Percentiles rank a stretch among this genome's conserved stretches.
Evolutionary conservation across 2,113 vertebrate species (phyloP).

Genomic region (Urocynchramus pylzowi): DNA sequence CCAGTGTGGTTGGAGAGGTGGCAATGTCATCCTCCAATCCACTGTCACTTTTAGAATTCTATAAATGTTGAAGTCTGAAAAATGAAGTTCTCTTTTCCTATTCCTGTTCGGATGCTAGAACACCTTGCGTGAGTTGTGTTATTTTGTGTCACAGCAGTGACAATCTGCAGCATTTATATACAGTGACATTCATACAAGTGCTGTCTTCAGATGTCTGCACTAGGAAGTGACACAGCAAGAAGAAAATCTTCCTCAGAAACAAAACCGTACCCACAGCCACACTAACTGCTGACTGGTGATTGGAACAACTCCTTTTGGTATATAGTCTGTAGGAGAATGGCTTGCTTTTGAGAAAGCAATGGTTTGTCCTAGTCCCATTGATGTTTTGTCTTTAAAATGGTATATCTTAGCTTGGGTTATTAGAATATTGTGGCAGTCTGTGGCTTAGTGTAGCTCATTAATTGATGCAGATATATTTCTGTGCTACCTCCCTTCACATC

Average conservation of each 20-base stretch:
- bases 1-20: too few relatives aligned
- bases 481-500: not conserved
- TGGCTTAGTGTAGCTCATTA: not conserved
- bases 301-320: not conserved
- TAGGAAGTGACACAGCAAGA: not conserved
- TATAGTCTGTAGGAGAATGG: not conserved
- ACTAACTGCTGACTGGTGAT: not conserved
- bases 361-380: not conserved
- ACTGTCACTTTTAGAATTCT: too few relatives aligned
- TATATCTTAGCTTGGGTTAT: not conserved
- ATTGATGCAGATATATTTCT: not conserved
- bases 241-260: not conserved
- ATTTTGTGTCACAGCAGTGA: too few relatives aligned
- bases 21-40: too few relatives aligned
- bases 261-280: not conserved
- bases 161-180: not conserved
- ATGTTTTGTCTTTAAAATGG: slow-evolving; percentile 23
- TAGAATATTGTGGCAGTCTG: not conserved
- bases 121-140: too few relatives aligned
- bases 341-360: not conserved
- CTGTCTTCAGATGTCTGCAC: not conserved
- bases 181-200: not conserved
- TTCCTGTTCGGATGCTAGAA: too few relatives aligned
- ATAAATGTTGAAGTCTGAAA: too few relatives aligned
- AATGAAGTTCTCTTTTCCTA: too few relatives aligned